phyloP scores from a whole-genome alignment of 2,113 vertebrate genomes.

The Triplophysa tibetana region DNA sequence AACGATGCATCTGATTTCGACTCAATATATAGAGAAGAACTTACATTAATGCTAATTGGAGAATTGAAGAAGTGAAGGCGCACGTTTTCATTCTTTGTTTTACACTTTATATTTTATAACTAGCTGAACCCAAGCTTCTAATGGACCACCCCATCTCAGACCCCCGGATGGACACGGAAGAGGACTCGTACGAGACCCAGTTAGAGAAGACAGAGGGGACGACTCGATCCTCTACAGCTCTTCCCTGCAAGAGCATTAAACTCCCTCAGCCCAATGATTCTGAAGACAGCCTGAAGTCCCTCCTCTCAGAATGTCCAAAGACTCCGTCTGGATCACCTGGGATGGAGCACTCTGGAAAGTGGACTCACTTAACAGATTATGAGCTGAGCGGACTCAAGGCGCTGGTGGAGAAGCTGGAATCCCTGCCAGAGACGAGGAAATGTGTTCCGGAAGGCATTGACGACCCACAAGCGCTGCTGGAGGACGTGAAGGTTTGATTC shows the following conservation, averaged over 20 bases:
- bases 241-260: slow-evolving; percentile 77
- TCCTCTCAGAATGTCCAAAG: slow-evolving; percentile 78
- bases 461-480: slow-evolving; percentile 87
- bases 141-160: slow-evolving; percentile 87
- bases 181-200: slow-evolving; percentile 83
- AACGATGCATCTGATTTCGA: no score
- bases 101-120: slow-evolving; percentile 17
- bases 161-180: slow-evolving; percentile 88
- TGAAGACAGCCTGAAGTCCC: slow-evolving; percentile 81
- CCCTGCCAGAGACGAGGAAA: slow-evolving; percentile 91
- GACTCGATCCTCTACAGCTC: slow-evolving; percentile 61
- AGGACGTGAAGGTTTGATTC: slow-evolving; percentile 87
- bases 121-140: slow-evolving; percentile 14
- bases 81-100: neutral
- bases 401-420: slow-evolving; percentile 93
- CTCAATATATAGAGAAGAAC: no score
- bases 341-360: slow-evolving; percentile 77
- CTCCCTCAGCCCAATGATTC: slow-evolving; percentile 80
- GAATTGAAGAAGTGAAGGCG: no score
- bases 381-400: slow-evolving; percentile 90
- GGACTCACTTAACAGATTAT: slow-evolving; percentile 93
- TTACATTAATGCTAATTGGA: no score
- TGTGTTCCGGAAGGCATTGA: slow-evolving; percentile 90
- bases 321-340: slow-evolving; percentile 83
- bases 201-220: slow-evolving; percentile 76